These are phyloP conservation scores for Drosophila navojoa DNA, from an alignment of 1,140 invertebrate species.

Conservation along the genomic window DNA sequence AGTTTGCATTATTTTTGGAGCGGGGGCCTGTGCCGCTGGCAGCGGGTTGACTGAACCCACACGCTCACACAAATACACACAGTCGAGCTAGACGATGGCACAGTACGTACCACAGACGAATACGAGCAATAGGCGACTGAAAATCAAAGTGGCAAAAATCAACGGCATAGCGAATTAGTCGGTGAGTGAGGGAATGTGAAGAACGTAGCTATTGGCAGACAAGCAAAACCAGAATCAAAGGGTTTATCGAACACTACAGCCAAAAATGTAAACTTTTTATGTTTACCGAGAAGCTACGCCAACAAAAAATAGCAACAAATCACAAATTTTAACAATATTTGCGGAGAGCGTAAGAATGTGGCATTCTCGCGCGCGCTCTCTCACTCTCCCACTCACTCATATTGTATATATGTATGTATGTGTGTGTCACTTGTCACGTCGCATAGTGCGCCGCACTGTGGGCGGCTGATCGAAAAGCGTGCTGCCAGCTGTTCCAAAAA, in stretches of 20 bases:
- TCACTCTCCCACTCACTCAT: conserved; percentile 3
- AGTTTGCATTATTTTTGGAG: conserved; percentile 32
- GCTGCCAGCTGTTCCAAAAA: conserved; percentile 37
- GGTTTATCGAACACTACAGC: conserved; percentile 37
- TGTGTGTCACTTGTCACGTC: conserved; percentile 54
- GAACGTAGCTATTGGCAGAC: conserved; percentile 26
- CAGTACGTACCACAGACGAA: conserved; percentile 50
- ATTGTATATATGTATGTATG: conserved; percentile 8
- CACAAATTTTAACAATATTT: conserved; percentile 55
- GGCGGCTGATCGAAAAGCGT: conserved; percentile 46
- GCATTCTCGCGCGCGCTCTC: conserved; percentile 6
- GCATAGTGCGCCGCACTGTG: conserved; percentile 35
- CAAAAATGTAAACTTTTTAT: conserved; percentile 33
- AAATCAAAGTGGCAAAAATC: conserved; percentile 72
- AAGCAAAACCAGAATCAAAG: conserved; percentile 36
- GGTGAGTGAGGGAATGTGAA: conserved; percentile 28
- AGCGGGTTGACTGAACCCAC: conserved; percentile 72
- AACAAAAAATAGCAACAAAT: conserved; percentile 38
- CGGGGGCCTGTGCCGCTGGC: conserved; percentile 18
- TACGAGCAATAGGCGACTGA: conserved; percentile 60
- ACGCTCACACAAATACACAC: conserved; percentile 32
- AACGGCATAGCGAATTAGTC: conserved; percentile 29
- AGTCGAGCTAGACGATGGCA: conserved; percentile 30
- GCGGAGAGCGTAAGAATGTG: conserved; percentile 57
- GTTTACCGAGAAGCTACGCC: conserved; percentile 23